Percentiles rank a stretch among this genome's conserved stretches.
phyloP scores from a whole-genome alignment of 2,888 invertebrate species.

The Lamellibrachia columna region DNA sequence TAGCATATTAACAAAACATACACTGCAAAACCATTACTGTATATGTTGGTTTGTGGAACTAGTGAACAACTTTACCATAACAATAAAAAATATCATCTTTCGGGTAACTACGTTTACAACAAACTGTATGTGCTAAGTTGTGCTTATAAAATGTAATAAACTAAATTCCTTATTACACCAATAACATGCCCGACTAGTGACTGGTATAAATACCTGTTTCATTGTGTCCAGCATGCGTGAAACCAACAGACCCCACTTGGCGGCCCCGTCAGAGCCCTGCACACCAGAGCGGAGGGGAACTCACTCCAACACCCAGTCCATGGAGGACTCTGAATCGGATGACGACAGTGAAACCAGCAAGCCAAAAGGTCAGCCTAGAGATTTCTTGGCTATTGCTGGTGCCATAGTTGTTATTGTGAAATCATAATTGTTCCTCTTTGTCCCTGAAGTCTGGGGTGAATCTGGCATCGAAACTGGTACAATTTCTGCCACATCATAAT shows the following conservation, averaged over 20 bases:
- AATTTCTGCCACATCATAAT: too few species aligned
- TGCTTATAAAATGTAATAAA: neutral
- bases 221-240: neutral
- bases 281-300: neutral
- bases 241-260: neutral
- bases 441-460: too few species aligned
- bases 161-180: neutral
- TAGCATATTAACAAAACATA: neutral
- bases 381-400: neutral
- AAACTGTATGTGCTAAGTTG: neutral
- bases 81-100: neutral
- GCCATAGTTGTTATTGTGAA: neutral
- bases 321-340: conserved; percentile 61
- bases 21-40: neutral
- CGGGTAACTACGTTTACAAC: too few species aligned
- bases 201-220: neutral
- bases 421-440: too few species aligned
- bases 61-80: neutral
- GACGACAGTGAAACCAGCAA: conserved; percentile 68
- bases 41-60: neutral
- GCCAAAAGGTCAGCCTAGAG: conserved; percentile 65
- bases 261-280: neutral
- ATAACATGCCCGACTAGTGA: neutral
- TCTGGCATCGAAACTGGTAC: too few species aligned
- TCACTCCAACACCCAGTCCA: neutral